Evolutionary conservation across 2,888 invertebrate genomes (phyloP).

Genomic region (Merodon equestris): DNA sequence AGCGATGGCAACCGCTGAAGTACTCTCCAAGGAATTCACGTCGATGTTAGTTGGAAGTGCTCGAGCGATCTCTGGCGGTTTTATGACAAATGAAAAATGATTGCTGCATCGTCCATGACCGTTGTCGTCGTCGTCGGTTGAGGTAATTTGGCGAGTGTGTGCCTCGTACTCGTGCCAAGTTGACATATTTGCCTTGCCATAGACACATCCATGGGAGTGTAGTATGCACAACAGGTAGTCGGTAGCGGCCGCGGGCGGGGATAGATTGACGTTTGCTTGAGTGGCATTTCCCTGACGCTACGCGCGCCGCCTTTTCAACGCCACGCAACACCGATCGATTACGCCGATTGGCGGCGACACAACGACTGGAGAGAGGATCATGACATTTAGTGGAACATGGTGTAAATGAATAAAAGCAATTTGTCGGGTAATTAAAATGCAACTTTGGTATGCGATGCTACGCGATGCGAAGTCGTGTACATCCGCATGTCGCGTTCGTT

Average conservation of each 20-base stretch:
- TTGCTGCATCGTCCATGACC: slow-evolving; percentile 31
- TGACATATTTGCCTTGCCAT: slow-evolving; percentile 56
- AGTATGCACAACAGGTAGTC: background rate
- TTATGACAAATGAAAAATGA: slow-evolving; percentile 58
- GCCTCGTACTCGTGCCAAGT: slow-evolving; percentile 58
- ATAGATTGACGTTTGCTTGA: slow-evolving; percentile 58
- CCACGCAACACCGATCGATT: slow-evolving; percentile 27
- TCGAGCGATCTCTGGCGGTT: slow-evolving; percentile 30
- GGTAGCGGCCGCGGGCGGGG: slow-evolving; percentile 13
- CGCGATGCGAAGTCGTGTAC: no score
- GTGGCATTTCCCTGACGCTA: slow-evolving; percentile 66
- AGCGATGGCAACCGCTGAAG: slow-evolving; percentile 31
- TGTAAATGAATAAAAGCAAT: slow-evolving; percentile 67
- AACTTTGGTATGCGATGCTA: slow-evolving; percentile 31
- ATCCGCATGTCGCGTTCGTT: no score
- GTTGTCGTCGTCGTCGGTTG: slow-evolving; percentile 20
- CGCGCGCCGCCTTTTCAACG: slow-evolving; percentile 22
- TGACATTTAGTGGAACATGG: slow-evolving; percentile 65
- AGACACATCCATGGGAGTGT: slow-evolving; percentile 20
- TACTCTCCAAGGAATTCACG: slow-evolving; percentile 51
- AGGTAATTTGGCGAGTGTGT: slow-evolving; percentile 24
- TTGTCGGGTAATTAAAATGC: slow-evolving; percentile 68
- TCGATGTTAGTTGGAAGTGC: slow-evolving; percentile 22
- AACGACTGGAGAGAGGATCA: slow-evolving; percentile 44
- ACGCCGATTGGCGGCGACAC: slow-evolving; percentile 8